Conservation (phyloP, 2,113 vertebrate species). For the Nothocercus nigrocapillus region DNA sequence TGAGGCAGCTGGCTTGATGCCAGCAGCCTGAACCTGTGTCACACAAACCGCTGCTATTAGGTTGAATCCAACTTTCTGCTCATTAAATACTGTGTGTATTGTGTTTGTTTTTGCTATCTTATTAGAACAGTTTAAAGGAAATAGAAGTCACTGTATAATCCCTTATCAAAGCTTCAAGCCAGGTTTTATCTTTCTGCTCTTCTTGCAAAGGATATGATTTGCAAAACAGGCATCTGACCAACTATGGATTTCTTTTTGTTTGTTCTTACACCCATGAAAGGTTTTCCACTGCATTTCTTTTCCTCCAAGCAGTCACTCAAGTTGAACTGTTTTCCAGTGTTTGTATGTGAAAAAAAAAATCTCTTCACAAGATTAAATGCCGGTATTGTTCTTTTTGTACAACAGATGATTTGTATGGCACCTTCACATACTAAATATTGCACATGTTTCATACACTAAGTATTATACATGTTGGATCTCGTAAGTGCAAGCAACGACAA, state of each 20-base stretch:
- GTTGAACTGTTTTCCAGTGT: neutral
- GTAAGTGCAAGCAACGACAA: neutral
- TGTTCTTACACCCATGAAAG: neutral
- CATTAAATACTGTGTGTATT: neutral
- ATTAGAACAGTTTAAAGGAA: neutral
- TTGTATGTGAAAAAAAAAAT: neutral
- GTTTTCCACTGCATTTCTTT: neutral
- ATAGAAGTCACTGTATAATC: neutral
- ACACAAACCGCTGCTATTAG: neutral
- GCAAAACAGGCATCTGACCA: neutral
- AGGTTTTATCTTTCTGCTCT: conserved; percentile 15
- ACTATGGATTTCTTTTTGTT: neutral
- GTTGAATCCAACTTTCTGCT: neutral
- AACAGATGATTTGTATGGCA: neutral
- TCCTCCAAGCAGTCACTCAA: neutral
- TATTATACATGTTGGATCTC: neutral
- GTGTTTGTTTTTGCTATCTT: conserved; percentile 16
- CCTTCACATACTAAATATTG: neutral
- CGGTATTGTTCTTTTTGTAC: neutral
- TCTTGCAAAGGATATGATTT: conserved; percentile 31
- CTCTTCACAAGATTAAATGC: neutral
- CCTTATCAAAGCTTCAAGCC: conserved; percentile 8
- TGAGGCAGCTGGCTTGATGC: neutral
- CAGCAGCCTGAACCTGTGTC: neutral
- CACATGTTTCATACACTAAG: neutral